Base-by-base conservation (phyloP, 2,113 vertebrate genomes). In the Podarcis muralis region DNA sequence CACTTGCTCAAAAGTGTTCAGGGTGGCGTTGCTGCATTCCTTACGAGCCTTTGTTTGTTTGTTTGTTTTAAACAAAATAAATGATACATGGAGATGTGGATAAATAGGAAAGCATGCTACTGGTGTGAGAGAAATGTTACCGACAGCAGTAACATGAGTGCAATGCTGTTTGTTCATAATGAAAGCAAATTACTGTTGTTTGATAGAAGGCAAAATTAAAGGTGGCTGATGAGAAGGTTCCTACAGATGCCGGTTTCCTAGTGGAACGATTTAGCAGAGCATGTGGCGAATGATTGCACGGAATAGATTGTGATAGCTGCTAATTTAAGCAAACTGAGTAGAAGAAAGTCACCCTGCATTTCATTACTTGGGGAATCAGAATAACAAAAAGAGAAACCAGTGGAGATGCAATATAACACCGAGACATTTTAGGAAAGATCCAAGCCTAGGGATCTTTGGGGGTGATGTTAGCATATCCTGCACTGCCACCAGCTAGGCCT, bases 141-240 rank as follows among this genome's bases (percentile, higher is more conserved):
- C 75, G 74, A 66, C 2, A 57, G 13, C 13, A 20, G 48, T 71
- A 35, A 53, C 62, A 35, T 22, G 69, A 71, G 37, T 30, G 48
- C 37, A n/a, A 1, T 37, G 53, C 2, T 53, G n/a, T 72, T 87
- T 1, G 65, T 82, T 72, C 35, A 80, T 23, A 87, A 66, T 35
- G 23, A 40, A 72, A 86, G 27, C 1, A 81, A 81, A 74, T 79
- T 87, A 8, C 68, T 66, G 72, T 83, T 74, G 59, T 87, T 23
- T 81, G 32, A 86, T 62, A 87, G 80, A 85, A 25, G 53, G 25
- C 13, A 84, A 57, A 91, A 86, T 22, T 79, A 88, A 35, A 68
- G 57, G 6, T 43, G 69, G 1, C 1, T 80, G 85, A 30, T 77
- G 32, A 12, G 48, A n/a, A 90, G 25, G 48, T 6, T 40, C 35